Evolutionary conservation across 2,113 vertebrate species (phyloP).

Genomic region (Rhinopomastus cyanomelas): DNA sequence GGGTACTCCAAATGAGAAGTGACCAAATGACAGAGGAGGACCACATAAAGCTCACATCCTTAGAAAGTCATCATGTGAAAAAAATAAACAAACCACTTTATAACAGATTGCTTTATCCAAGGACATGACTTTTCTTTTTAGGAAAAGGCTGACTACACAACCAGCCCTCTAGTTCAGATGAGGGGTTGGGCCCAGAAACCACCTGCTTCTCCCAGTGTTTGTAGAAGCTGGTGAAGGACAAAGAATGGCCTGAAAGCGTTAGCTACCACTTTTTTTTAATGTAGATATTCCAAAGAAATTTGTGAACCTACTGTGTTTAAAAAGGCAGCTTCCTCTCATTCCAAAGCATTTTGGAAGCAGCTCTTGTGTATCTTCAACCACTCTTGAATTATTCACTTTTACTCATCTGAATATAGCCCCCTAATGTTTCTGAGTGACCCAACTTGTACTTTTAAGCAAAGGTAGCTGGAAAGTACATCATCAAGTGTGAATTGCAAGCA

Average conservation of each 20-base stretch:
- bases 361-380: background rate
- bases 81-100: background rate
- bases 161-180: rapidly evolving
- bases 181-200: background rate
- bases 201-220: background rate
- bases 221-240: background rate
- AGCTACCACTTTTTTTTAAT: background rate
- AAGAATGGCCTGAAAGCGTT: background rate
- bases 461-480: background rate
- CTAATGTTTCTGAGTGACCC: background rate
- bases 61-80: background rate
- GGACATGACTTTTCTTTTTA: background rate
- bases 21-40: background rate
- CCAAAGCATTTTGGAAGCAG: background rate
- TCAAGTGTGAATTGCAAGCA: background rate
- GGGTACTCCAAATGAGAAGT: background rate
- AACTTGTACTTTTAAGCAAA: background rate
- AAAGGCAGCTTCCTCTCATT: background rate
- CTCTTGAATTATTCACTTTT: background rate
- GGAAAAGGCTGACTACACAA: background rate
- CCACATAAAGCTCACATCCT: rapidly evolving
- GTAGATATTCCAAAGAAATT: background rate
- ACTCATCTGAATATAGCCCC: background rate
- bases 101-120: background rate
- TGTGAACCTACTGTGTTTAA: background rate